These are phyloP conservation scores for Cynaeus angustus DNA, from an alignment of 2,888 invertebrate genomes.

Conservation along the genomic window DNA sequence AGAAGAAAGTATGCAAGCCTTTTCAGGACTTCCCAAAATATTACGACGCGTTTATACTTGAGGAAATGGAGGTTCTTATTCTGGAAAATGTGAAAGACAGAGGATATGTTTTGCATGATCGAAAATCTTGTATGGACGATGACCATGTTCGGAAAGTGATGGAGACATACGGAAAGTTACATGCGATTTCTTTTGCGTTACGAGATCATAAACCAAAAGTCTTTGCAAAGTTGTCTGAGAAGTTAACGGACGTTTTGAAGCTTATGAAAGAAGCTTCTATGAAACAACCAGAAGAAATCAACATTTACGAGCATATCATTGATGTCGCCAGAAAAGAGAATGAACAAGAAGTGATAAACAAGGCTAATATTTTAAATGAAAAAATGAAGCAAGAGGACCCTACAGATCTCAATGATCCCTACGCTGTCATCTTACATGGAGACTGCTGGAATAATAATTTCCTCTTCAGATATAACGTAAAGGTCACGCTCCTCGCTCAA, in stretches of 20 bases:
- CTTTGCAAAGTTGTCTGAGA: conserved; percentile 43
- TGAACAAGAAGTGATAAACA: conserved; percentile 26
- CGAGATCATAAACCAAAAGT: conserved; percentile 49
- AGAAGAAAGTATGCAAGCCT: conserved; percentile 1
- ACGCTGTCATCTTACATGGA: conserved; percentile 43
- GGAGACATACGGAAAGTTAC: conserved; percentile 54
- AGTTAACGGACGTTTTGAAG: conserved; percentile 35
- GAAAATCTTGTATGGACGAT: conserved; percentile 44
- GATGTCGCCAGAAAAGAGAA: conserved; percentile 10
- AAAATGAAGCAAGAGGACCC: conserved; percentile 1
- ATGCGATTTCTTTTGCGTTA: conserved; percentile 57
- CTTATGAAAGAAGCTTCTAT: not conserved
- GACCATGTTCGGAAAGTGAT: conserved; percentile 50
- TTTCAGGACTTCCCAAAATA: conserved; percentile 43
- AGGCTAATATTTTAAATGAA: conserved; percentile 9
- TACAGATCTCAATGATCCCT: conserved; percentile 23
- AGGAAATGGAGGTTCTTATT: conserved; percentile 50
- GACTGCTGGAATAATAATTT: conserved; percentile 52
- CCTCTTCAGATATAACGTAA: conserved; percentile 45
- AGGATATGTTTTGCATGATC: conserved; percentile 50
- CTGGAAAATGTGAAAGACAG: conserved; percentile 51
- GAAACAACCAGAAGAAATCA: not conserved
- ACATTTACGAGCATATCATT: conserved; percentile 18
- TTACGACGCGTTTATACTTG: conserved; percentile 34
- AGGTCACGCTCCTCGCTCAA: no score